Evolutionary conservation across 2,888 invertebrate genomes (phyloP).

Genomic region (Phanerotoma sp.): DNA sequence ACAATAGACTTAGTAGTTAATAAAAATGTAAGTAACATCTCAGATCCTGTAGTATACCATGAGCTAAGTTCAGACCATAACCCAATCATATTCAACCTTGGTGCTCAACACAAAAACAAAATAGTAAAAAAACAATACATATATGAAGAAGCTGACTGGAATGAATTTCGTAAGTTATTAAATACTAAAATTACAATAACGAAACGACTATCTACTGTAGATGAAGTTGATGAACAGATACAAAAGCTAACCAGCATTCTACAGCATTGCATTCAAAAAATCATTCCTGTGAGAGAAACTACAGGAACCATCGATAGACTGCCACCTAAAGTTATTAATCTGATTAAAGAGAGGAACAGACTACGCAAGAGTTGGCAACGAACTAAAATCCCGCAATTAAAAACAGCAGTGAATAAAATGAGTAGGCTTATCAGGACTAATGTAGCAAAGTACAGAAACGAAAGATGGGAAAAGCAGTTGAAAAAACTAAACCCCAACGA

Average conservation of each 20-base stretch:
- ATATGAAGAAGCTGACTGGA: constrained; percentile 31
- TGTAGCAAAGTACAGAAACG: constrained; percentile 1
- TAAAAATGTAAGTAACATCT: constrained; percentile 33
- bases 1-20: constrained; percentile 38
- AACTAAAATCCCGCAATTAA: background rate
- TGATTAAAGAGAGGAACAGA: constrained; percentile 19
- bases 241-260: constrained; percentile 25
- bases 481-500: constrained; percentile 5
- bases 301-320: constrained; percentile 13
- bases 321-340: constrained; percentile 5
- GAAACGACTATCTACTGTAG: constrained; percentile 3
- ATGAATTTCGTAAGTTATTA: constrained; percentile 21
- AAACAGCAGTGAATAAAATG: background rate
- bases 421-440: too few relatives aligned
- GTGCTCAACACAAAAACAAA: background rate
- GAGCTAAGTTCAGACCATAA: constrained; percentile 38
- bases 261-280: constrained; percentile 16
- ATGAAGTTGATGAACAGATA: constrained; percentile 28
- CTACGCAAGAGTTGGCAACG: constrained; percentile 7
- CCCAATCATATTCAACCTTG: constrained; percentile 31
- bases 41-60: constrained; percentile 18
- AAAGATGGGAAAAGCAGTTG: background rate
- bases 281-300: constrained; percentile 12
- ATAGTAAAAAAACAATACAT: background rate
- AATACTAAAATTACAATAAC: constrained; percentile 22